A percentile compares a stretch with the other conserved stretches of the same genome.
Conservation (phyloP, 2,888 invertebrate genomes). For the Spilosoma lubricipeda region DNA sequence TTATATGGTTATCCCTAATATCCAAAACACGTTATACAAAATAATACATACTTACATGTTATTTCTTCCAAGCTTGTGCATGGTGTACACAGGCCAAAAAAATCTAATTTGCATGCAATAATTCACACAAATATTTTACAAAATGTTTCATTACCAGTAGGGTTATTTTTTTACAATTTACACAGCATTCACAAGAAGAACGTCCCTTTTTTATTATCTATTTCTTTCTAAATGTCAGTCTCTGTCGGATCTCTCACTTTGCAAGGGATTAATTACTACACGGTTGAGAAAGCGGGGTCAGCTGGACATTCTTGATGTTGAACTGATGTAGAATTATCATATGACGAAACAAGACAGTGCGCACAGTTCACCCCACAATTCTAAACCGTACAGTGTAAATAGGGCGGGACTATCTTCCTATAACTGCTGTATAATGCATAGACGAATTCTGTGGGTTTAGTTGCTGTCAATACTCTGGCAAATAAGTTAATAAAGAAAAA, state of each 20-base stretch:
- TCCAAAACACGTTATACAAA: background rate
- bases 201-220: conserved; percentile 10
- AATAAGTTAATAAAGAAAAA: background rate
- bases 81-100: conserved; percentile 1
- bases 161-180: conserved; percentile 41
- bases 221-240: conserved; percentile 25
- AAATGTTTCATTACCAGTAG: conserved; percentile 53
- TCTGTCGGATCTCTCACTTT: conserved; percentile 22
- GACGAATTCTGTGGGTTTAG: conserved; percentile 3
- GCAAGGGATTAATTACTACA: conserved; percentile 1
- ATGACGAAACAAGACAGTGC: background rate
- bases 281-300: conserved; percentile 4
- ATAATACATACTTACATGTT: conserved; percentile 14
- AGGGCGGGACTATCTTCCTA: conserved; percentile 5
- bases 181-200: conserved; percentile 15
- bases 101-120: background rate
- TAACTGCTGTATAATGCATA: conserved; percentile 13
- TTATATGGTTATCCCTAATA: background rate
- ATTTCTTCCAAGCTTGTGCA: conserved; percentile 20
- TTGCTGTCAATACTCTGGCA: background rate
- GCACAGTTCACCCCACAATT: background rate
- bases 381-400: conserved; percentile 11
- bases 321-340: too few relatives aligned
- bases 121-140: conserved; percentile 5
- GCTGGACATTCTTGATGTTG: background rate